Base-by-base conservation (phyloP, 2,113 vertebrate genomes). In the Neopipo cinnamomea region DNA sequence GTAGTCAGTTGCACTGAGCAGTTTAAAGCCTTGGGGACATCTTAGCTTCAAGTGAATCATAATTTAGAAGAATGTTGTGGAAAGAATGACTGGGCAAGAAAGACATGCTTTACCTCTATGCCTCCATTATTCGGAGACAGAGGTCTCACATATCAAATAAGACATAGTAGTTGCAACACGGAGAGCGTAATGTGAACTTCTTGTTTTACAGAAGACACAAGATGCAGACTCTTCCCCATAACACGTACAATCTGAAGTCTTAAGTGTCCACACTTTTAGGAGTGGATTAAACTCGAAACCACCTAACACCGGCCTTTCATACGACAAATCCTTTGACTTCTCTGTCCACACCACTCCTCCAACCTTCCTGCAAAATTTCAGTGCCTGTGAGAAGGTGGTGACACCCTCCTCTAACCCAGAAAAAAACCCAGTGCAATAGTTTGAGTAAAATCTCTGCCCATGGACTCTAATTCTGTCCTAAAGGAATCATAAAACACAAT, bases 191-290 rank as follows among this genome's bases (percentile, higher is more conserved):
- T 0, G 5, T 4, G 13, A 71, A 37, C 30, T 50, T 35, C 33
- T 42, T 50, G 41, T 66, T 88, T 71, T 46, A 47, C 21, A 53
- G 56, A 49, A 62, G 24, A 53, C 24, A 37, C n/a, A 53, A 67
- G 66, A 49, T 0, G 2, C 52, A 53, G 33, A 9, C 24, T 65
- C 42, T 46, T 12, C 9, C 4, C 15, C 28, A 4, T 18, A 72
- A 50, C 0, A 3, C 0, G 0, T 33, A 53, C 22, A 47, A 39
- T 33, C 41, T 56, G 6, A 82, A 71, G 20, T 24, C 39, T 78
- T 18, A 63, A 3, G 8, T 13, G 68, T 58, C 31, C 63, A 65
- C 7, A 6, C 24, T 76, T 83, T 66, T 27, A 73, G 27, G 68
- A 82, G 23, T 8, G 12, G 16, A 53, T 66, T 66, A 52, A 82